Conservation (phyloP, 2,113 vertebrate species). For the Ellobius talpinus region DNA sequence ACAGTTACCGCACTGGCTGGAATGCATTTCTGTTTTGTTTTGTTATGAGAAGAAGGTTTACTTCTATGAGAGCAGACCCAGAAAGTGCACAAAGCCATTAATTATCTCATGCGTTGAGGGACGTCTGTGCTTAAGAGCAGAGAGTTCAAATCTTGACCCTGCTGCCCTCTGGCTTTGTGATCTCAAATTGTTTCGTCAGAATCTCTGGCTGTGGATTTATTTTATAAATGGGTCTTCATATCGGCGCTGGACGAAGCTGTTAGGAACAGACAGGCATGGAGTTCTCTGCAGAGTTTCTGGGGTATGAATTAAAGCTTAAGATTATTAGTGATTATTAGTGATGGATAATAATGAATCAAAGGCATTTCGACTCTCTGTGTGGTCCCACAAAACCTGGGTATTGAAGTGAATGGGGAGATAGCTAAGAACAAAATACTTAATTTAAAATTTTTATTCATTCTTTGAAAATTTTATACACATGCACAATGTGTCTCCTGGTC, state of each 20-base stretch:
- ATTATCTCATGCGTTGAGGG: neutral
- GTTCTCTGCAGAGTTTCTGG: neutral
- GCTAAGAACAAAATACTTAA: neutral
- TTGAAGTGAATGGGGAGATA: neutral
- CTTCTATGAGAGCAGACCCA: neutral
- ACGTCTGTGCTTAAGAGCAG: neutral
- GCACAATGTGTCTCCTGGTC: neutral
- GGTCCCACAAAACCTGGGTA: neutral
- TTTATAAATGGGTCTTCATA: constrained; percentile 2
- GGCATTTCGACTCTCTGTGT: neutral
- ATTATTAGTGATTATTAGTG: neutral
- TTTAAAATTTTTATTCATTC: neutral
- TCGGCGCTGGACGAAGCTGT: neutral
- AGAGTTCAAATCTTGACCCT: neutral
- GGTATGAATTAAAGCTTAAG: neutral
- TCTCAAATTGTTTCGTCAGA: neutral
- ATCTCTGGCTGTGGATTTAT: neutral
- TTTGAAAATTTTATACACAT: neutral
- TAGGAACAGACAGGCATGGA: neutral
- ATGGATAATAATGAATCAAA: neutral
- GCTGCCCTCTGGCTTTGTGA: neutral
- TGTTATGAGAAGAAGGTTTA: constrained; percentile 20
- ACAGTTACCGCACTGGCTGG: neutral
- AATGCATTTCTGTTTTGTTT: neutral
- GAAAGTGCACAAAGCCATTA: neutral